Base-by-base conservation (phyloP, 2,888 invertebrate genomes). In the Heliconius ismenius region DNA sequence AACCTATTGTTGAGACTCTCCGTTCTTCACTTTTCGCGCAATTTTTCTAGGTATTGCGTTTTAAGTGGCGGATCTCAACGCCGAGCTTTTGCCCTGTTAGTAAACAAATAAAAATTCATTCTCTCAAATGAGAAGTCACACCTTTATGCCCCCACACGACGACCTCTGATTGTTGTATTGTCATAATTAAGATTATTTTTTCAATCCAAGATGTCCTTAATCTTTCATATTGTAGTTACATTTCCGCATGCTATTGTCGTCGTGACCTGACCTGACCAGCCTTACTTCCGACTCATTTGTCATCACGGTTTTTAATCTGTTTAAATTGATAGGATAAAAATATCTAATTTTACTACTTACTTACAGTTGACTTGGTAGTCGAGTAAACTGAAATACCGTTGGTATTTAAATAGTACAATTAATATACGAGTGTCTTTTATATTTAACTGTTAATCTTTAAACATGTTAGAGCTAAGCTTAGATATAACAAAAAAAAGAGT, bases 181-280 rank as follows among this genome's bases (percentile, higher is more conserved):
- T 58, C 21, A 11, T 58, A 58, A n/a, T 26, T 49, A 32, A 63
- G 49, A 75, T 63, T 39, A 4, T 70, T 54, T 49, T 64, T 64
- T 75, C n/a, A 75, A 21, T 39, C 49, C 32, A 54, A 58, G 36
- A 64, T 58, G 39, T 76, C 58, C 65, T 70, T 72, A 72, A 76
- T 76, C 73, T 54, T 70, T 70, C 70, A 70, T 11, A 49, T 18
- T 63, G 21, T 24, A 43, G 65, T 43, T 39, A 60, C n/a, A 76
- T 76, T 73, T 76, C 72, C 76, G 39, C 54, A 26, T 54, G 73
- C 73, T 63, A 74, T 76, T 76, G 74, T 74, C 62, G 68, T 68
- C 76, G 68, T 76, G 76, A 76, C 73, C 54, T 68, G 32, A 28
- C 76, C 49, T 60, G 67, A 60, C 73, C 54, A 67, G 63, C 49